phyloP scores from a whole-genome alignment of 2,888 invertebrate genomes.

The Macrophya alboannulata region DNA sequence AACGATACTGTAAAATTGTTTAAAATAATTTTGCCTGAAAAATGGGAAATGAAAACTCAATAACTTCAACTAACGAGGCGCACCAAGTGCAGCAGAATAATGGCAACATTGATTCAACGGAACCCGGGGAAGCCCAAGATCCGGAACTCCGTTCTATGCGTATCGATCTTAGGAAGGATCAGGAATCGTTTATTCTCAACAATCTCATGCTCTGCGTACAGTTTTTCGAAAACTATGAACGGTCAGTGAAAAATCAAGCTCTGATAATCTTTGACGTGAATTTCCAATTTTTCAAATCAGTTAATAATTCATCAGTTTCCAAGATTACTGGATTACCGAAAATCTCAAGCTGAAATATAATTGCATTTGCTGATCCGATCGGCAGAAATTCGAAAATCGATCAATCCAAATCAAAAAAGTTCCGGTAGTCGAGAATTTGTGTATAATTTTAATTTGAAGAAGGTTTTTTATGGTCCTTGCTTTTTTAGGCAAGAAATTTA shows the following conservation, averaged over 20 bases:
- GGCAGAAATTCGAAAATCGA: background rate
- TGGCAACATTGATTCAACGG: background rate
- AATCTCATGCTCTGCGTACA: constrained; percentile 89
- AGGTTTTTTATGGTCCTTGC: too few relatives aligned
- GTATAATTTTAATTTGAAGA: background rate
- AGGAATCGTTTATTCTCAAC: constrained; percentile 88
- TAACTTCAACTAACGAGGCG: background rate
- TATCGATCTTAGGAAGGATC: constrained; percentile 83
- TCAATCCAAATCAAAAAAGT: background rate
- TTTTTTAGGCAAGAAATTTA: background rate
- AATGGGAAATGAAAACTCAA: constrained; percentile 2
- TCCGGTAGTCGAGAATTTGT: background rate
- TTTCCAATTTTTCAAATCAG: background rate
- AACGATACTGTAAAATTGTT: background rate
- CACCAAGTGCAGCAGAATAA: background rate
- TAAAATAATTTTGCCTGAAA: background rate
- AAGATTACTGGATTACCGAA: background rate
- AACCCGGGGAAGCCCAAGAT: constrained; percentile 73
- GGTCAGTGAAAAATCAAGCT: constrained; percentile 81
- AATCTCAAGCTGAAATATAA: background rate
- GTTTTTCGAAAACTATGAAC: constrained; percentile 90
- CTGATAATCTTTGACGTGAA: too few relatives aligned
- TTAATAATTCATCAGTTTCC: background rate
- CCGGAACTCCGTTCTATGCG: constrained; percentile 83
- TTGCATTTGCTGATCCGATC: background rate